Conservation (phyloP, 2,797 vertebrate species). For the Euthynnus affinis region DNA sequence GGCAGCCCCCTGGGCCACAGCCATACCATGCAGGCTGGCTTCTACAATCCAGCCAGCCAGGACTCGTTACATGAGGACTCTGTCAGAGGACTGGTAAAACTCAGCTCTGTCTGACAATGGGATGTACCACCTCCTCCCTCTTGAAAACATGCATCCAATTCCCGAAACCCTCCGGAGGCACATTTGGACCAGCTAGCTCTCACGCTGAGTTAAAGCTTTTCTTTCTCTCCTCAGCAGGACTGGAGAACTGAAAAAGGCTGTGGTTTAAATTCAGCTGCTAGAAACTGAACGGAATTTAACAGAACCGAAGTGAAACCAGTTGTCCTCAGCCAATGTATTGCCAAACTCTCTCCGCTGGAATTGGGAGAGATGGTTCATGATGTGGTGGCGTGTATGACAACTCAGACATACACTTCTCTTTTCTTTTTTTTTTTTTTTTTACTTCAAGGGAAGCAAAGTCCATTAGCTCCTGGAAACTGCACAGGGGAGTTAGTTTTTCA, state of each 20-base stretch:
- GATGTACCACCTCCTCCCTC: background rate
- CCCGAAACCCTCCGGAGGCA: conserved; percentile 52
- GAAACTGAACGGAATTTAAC: conserved; percentile 47
- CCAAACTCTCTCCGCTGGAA: conserved; percentile 53
- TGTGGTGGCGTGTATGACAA: conserved; percentile 30
- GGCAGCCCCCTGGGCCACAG: conserved; percentile 91
- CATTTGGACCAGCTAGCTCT: conserved; percentile 38
- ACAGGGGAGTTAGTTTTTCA: conserved; percentile 31
- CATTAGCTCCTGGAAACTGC: conserved; percentile 38
- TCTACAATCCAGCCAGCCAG: conserved; percentile 94
- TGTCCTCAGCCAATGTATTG: conserved; percentile 58
- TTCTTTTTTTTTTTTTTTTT: background rate
- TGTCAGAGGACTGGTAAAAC: conserved; percentile 95
- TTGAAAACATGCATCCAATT: conserved; percentile 39
- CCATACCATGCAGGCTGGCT: conserved; percentile 89
- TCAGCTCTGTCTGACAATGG: conserved; percentile 94
- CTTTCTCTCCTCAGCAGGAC: conserved; percentile 29
- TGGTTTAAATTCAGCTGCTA: conserved; percentile 69
- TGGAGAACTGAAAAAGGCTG: conserved; percentile 42
- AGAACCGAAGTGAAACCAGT: conserved; percentile 42
- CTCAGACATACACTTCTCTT: conserved; percentile 16
- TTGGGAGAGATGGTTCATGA: conserved; percentile 33
- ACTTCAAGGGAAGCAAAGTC: conserved; percentile 29
- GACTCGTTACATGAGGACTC: conserved; percentile 98
- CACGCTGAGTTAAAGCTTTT: conserved; percentile 4